Evolutionary conservation across 2,888 invertebrate species (phyloP), one percentile per base, ranked within the genome.

Genomic region (Lasioglossum villosulum): DNA sequence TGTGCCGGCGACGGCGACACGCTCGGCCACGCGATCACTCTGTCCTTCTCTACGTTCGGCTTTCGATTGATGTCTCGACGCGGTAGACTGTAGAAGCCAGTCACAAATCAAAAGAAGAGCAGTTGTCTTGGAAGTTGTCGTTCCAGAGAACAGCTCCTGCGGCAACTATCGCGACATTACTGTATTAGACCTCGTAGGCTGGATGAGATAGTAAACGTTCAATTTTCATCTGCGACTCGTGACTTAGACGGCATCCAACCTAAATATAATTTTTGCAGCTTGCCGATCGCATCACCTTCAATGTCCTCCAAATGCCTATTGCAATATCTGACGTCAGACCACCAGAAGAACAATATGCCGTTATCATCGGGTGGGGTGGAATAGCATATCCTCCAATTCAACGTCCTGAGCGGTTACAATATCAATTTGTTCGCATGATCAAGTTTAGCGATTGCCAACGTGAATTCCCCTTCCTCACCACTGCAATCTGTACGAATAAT

Each of bases 351-450:
- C 10, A 16, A 0, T 27, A 45, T 8, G 85, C 83, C 19, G 63
- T 86, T 8, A 71, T 83, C 10, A 74, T 83, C 19, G 87, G 82
- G 34, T 88, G 87, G 87, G 88, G 88, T 34, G 37, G 72, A 1
- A 72, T 30, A 10, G 12, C 59, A 0, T 23, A 23, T 23, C 82
- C 84, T 0, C 27, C 30, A 12, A 0, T 6, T 48, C 42, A 10
- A 12, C 1, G 4, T 78, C 16, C 84, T 6, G 30, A 66, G 16
- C 12, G 5, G 5, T n/a, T 83, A 4, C 76, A 85, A 14, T 87
- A 87, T 42, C 37, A 86, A 37, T 34, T 12, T 14, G 52, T 87
- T 2, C 63, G 16, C 1, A 56, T 87, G 4, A 75, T 85, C 75
- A 27, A 42, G 30, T n/a, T 56, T n/a, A 37, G 52, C 4, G 45